Percentiles rank a stretch among this genome's conserved stretches.
phyloP scores from a whole-genome alignment of 1,140 invertebrate genomes.

The Scylla paramamosain region DNA sequence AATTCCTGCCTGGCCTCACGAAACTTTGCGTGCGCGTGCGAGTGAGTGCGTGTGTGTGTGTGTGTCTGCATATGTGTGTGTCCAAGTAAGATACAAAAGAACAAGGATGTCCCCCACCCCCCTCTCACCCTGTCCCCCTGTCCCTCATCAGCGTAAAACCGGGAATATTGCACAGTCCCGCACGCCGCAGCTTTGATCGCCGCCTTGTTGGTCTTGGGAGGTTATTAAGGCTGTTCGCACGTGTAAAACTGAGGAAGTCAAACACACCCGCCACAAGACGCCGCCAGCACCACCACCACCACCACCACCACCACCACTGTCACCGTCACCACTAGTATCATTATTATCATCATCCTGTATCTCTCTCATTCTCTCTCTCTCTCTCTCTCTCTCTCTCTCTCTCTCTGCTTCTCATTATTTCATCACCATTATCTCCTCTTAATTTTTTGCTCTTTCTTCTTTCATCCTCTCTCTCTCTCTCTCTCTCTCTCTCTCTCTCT shows the following conservation, averaged over 20 bases:
- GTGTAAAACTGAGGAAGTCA: constrained; percentile 44
- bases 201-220: constrained; percentile 45
- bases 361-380: constrained; percentile 1
- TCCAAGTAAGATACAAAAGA: too few species aligned
- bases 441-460: neutral
- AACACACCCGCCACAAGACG: constrained; percentile 11
- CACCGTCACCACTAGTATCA: too few species aligned
- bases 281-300: neutral
- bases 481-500: too few species aligned
- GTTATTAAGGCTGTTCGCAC: constrained; percentile 53
- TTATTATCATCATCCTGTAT: neutral
- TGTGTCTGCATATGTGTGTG: neutral
- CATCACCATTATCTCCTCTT: neutral
- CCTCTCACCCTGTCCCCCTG: neutral
- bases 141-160: constrained; percentile 45
- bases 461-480: neutral
- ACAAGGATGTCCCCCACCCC: neutral
- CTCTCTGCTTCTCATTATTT: neutral
- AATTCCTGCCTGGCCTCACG: too few species aligned
- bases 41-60: neutral
- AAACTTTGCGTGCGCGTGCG: neutral
- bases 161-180: constrained; percentile 26
- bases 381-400: constrained; percentile 10
- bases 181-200: constrained; percentile 22
- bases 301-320: too few species aligned